phyloP scores from a whole-genome alignment of 2,888 invertebrate genomes.

The Ephialtes manifestator region DNA sequence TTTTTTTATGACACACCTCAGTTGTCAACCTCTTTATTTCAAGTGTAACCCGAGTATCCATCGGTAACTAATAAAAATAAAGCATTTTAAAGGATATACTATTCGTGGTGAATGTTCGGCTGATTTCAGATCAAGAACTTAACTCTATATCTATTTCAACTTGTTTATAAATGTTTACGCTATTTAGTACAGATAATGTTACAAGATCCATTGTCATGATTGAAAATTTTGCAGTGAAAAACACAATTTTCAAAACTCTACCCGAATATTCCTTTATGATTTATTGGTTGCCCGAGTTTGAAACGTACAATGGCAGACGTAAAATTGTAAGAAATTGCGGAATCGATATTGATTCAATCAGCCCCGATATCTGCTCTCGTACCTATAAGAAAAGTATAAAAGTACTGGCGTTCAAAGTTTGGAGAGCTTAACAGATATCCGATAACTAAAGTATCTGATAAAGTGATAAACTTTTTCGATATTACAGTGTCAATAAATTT shows the following conservation, averaged over 20 bases:
- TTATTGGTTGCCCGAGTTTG: background rate
- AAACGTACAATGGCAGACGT: background rate
- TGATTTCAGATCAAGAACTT: too few relatives aligned
- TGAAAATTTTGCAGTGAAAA: background rate
- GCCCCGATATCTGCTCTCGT: background rate
- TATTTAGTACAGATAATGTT: too few relatives aligned
- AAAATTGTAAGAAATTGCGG: background rate
- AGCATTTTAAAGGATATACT: too few relatives aligned
- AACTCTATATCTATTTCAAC: too few relatives aligned
- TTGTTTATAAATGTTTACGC: too few relatives aligned
- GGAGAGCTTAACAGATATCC: slow-evolving; percentile 18
- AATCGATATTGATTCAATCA: background rate
- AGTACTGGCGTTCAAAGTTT: slow-evolving; percentile 11
- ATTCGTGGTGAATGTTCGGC: too few relatives aligned
- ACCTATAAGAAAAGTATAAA: background rate
- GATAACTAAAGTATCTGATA: slow-evolving; percentile 11
- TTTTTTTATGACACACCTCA: too few relatives aligned
- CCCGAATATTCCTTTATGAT: background rate
- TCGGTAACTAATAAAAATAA: too few relatives aligned
- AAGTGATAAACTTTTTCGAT: slow-evolving; percentile 55
- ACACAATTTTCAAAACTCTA: background rate
- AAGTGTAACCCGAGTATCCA: too few relatives aligned
- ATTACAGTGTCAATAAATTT: slow-evolving; percentile 38
- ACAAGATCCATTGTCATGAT: background rate
- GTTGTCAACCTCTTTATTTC: too few relatives aligned